These are phyloP conservation scores for Acleris laterana DNA, from an alignment of 2,888 invertebrate genomes.

Conservation along the genomic window DNA sequence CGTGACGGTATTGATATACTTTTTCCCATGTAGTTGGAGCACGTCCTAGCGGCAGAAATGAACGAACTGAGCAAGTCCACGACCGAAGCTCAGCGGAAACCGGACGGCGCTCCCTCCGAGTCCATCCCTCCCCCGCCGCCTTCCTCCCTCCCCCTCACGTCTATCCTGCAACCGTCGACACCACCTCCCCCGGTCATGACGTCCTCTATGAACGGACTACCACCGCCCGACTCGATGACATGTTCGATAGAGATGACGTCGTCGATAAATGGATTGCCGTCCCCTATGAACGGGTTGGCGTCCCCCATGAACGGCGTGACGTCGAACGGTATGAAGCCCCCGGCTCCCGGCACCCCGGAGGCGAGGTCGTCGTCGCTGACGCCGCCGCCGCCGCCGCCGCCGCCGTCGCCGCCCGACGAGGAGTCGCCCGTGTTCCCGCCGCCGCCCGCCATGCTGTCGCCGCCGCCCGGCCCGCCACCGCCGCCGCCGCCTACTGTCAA, in stretches of 20 bases:
- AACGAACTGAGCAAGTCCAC: conserved; percentile 69
- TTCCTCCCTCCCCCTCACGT: conserved; percentile 62
- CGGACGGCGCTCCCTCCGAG: conserved; percentile 77
- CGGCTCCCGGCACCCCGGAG: conserved; percentile 61
- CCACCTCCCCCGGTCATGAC: conserved; percentile 49
- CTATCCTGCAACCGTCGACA: conserved; percentile 56
- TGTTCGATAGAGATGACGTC: conserved; percentile 42
- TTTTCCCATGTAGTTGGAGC: conserved; percentile 62
- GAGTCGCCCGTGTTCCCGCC: conserved; percentile 63
- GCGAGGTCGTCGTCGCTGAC: conserved; percentile 64
- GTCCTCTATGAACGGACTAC: conserved; percentile 49
- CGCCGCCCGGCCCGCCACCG: conserved; percentile 90
- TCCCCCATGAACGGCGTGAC: conserved; percentile 37
- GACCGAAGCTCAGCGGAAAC: conserved; percentile 72
- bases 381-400: conserved; percentile 54
- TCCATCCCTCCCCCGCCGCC: conserved; percentile 71
- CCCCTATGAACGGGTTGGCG: conserved; percentile 17
- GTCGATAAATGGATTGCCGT: conserved; percentile 34
- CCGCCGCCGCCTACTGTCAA: conserved; percentile 81
- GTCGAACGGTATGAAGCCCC: conserved; percentile 35
- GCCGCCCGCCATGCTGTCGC: conserved; percentile 86
- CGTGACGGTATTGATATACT: too few relatives aligned
- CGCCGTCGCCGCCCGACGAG: conserved; percentile 39
- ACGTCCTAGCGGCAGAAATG: conserved; percentile 76
- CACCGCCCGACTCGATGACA: conserved; percentile 32